These are phyloP conservation scores for Cantharis flavilabris DNA, from an alignment of 2,888 invertebrate genomes.

Conservation along the genomic window DNA sequence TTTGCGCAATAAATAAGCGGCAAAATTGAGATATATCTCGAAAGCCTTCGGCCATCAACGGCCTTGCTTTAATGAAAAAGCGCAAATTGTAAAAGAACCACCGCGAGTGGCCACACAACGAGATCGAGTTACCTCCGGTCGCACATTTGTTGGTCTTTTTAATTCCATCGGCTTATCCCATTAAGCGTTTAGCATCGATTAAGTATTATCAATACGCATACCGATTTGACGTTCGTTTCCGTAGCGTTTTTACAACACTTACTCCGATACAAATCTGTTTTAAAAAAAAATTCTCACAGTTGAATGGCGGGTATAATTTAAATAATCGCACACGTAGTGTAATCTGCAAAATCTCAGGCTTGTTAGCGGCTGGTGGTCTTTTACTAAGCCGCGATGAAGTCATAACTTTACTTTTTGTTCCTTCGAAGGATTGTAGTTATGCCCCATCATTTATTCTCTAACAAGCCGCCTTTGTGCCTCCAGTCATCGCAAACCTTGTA, in stretches of 20 bases:
- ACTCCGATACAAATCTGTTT: background rate
- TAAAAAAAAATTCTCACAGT: conserved; percentile 19
- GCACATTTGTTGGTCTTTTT: conserved; percentile 31
- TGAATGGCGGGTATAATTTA: conserved; percentile 17
- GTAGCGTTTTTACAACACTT: conserved; percentile 15
- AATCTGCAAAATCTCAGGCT: conserved; percentile 36
- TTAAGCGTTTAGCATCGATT: conserved; percentile 11
- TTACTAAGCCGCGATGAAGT: conserved; percentile 36
- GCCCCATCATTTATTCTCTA: conserved; percentile 39
- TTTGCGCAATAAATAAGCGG: conserved; percentile 36
- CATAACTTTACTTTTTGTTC: conserved; percentile 37
- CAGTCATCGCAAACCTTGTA: conserved; percentile 23
- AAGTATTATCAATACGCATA: conserved; percentile 17
- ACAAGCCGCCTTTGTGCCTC: conserved; percentile 38
- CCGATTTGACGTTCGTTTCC: conserved; percentile 11
- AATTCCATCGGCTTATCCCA: background rate
- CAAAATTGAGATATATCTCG: conserved; percentile 36
- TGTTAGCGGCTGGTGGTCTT: conserved; percentile 39
- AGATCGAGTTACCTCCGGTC: conserved; percentile 36
- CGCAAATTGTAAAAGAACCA: conserved; percentile 40
- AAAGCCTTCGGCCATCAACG: conserved; percentile 40
- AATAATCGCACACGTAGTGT: conserved; percentile 33
- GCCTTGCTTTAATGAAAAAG: conserved; percentile 42
- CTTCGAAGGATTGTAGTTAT: conserved; percentile 37
- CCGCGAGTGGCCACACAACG: conserved; percentile 42